A percentile compares a stretch with the other conserved stretches of the same genome.
Evolutionary conservation across 2,888 invertebrate genomes (phyloP).

Genomic region (Euplagia quadripunctaria): DNA sequence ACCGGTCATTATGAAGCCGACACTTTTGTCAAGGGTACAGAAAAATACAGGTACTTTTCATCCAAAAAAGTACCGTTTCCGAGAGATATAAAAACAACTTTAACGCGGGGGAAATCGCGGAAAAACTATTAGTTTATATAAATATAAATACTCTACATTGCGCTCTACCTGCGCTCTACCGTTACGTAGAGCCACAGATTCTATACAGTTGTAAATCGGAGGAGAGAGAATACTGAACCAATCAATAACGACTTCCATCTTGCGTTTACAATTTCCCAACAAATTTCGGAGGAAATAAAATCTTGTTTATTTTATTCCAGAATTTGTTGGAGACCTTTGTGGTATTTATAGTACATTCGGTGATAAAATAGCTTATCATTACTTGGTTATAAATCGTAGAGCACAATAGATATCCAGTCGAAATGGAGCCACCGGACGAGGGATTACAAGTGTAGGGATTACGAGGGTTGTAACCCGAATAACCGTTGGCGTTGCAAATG

Average conservation of each 20-base stretch:
- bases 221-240: neutral
- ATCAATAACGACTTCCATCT: conserved; percentile 5
- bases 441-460: too few species aligned
- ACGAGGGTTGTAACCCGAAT: neutral
- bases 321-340: neutral
- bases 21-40: too few species aligned
- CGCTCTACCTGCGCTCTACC: neutral
- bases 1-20: neutral
- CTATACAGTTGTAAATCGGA: conserved; percentile 26
- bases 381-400: neutral
- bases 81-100: too few species aligned
- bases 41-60: neutral
- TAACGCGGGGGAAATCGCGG: too few species aligned
- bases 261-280: conserved; percentile 18
- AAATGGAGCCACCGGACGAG: neutral
- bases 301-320: neutral
- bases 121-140: too few species aligned
- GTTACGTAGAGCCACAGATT: conserved; percentile 11
- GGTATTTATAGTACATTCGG: neutral
- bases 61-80: too few species aligned
- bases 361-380: neutral
- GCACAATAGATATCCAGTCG: neutral
- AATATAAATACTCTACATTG: too few species aligned
- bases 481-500: neutral
- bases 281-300: neutral